A percentile compares a stretch with the other conserved stretches of the same genome.
Evolutionary conservation across 1,140 invertebrate genomes (phyloP).

Genomic region (Elysia chlorotica): DNA sequence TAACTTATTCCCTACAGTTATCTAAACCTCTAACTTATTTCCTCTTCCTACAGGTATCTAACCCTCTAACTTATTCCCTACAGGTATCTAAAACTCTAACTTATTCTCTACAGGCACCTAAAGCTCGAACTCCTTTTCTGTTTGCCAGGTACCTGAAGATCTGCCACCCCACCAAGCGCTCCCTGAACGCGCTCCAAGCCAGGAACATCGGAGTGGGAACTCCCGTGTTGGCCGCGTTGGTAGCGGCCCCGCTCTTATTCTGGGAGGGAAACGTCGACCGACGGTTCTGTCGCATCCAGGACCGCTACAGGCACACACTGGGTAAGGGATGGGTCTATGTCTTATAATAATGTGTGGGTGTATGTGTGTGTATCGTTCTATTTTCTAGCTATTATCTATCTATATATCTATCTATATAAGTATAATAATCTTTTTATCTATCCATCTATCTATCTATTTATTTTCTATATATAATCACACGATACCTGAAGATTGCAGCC

Average conservation of each 20-base stretch:
- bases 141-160: conserved; percentile 20
- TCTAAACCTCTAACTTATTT: too few species aligned
- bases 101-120: too few species aligned
- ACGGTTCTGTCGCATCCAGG: conserved; percentile 6
- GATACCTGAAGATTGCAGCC: too few species aligned
- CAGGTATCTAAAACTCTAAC: too few species aligned
- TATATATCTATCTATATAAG: neutral
- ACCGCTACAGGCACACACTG: conserved; percentile 6
- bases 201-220: conserved; percentile 5
- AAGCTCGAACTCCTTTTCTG: neutral
- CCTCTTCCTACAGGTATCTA: too few species aligned
- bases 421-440: neutral
- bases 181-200: conserved; percentile 10
- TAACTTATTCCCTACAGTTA: too few species aligned
- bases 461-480: too few species aligned
- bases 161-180: conserved; percentile 15
- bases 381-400: too few species aligned
- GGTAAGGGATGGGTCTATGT: conserved; percentile 2
- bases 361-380: conserved; percentile 1
- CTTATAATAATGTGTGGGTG: neutral
- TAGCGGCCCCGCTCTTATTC: conserved; percentile 8
- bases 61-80: too few species aligned
- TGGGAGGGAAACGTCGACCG: conserved; percentile 21
- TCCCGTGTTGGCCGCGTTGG: neutral
- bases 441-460: neutral